These are phyloP conservation scores for Plutomurus gul DNA, from an alignment of 1,140 invertebrate genomes.

Conservation along the genomic window DNA sequence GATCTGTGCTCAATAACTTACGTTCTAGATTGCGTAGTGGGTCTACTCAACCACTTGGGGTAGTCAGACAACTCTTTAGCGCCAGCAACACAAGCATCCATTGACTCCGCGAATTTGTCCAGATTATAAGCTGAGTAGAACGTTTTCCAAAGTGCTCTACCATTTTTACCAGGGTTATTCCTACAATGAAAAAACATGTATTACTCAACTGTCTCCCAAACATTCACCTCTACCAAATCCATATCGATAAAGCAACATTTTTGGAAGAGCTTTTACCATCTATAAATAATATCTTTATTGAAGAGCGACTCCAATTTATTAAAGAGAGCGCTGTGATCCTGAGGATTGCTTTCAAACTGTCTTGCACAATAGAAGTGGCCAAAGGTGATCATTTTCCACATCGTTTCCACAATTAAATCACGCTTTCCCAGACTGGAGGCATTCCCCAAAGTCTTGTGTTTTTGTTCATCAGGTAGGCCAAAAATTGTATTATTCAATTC, in stretches of 20 bases:
- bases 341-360: neutral
- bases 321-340: conserved; percentile 17
- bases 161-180: neutral
- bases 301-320: conserved; percentile 19
- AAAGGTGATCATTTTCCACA: conserved; percentile 40
- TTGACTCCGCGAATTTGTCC: neutral
- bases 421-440: neutral
- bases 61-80: conserved; percentile 33
- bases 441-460: neutral
- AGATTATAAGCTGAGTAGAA: conserved; percentile 24
- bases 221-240: neutral
- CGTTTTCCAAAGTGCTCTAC: neutral
- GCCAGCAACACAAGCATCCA: conserved; percentile 26
- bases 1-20: neutral
- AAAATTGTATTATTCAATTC: neutral
- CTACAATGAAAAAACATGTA: neutral
- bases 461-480: neutral
- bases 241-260: no score
- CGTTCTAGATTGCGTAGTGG: neutral
- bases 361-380: conserved; percentile 33
- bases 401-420: conserved; percentile 9
- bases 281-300: conserved; percentile 30
- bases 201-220: neutral
- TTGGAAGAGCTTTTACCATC: neutral
- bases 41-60: conserved; percentile 26